Conservation (phyloP, 2,113 vertebrate genomes). For the Gadus macrocephalus region DNA sequence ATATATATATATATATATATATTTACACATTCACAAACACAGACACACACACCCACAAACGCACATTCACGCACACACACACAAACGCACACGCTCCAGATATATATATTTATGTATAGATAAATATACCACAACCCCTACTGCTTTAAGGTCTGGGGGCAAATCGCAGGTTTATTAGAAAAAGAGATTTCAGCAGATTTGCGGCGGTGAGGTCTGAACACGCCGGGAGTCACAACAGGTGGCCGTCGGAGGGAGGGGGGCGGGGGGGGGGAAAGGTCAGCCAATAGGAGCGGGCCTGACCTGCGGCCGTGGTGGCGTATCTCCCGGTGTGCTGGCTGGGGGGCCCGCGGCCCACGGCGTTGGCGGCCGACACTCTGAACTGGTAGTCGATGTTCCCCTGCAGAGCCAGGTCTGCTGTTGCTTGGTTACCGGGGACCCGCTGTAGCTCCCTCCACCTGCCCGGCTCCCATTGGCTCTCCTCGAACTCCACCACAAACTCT, state of each 20-base stretch:
- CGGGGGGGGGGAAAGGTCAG: constrained; percentile 25
- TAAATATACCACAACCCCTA: too few species aligned
- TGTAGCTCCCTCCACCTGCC: constrained; percentile 81
- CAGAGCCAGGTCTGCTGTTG: constrained; percentile 70
- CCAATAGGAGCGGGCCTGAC: constrained; percentile 59
- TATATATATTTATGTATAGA: too few species aligned
- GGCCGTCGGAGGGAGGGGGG: background rate
- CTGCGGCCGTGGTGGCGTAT: constrained; percentile 81
- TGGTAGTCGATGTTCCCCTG: constrained; percentile 82
- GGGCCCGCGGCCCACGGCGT: constrained; percentile 81
- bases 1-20: too few species aligned
- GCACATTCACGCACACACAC: too few species aligned
- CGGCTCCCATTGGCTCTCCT: constrained; percentile 80
- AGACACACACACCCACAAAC: too few species aligned
- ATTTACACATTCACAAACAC: too few species aligned
- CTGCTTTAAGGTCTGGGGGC: too few species aligned
- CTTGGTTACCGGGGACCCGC: constrained; percentile 71
- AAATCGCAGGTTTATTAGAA: background rate
- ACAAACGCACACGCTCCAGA: too few species aligned
- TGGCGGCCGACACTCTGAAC: constrained; percentile 85
- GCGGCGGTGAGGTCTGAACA: background rate
- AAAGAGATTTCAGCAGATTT: constrained; percentile 6
- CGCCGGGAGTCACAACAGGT: constrained; percentile 4
- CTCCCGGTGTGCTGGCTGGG: constrained; percentile 79
- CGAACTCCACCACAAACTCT: constrained; percentile 90